Percentiles rank a stretch among this genome's conserved stretches.
Evolutionary conservation across 2,113 vertebrate genomes (phyloP).

Genomic region (Okapia johnstoni): DNA sequence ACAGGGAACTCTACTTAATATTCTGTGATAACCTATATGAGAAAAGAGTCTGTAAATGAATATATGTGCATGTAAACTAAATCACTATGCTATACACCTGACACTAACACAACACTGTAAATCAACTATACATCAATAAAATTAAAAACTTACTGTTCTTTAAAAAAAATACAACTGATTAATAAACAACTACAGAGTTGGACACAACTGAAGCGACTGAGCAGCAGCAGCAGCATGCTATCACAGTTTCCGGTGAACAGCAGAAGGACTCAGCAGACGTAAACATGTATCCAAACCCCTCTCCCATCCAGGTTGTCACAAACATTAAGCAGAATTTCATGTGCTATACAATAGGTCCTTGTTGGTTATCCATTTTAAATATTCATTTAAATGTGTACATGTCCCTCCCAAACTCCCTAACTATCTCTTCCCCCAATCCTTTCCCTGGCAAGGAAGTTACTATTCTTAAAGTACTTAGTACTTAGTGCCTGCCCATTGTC

Average conservation of each 20-base stretch:
- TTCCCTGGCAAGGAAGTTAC: not conserved
- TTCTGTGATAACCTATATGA: not conserved
- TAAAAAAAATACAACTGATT: not conserved
- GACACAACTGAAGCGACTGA: too few species aligned
- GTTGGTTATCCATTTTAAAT: not conserved
- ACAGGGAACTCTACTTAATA: not conserved
- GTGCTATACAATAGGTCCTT: not conserved
- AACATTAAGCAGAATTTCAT: not conserved
- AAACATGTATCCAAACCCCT: not conserved
- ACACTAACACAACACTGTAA: not conserved
- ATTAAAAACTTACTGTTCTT: not conserved
- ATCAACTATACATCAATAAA: not conserved
- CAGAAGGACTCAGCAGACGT: accelerated
- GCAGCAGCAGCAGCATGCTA: too few species aligned
- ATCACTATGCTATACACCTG: not conserved
- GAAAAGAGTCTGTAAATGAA: not conserved
- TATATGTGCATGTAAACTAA: not conserved
- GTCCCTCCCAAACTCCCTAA: not conserved
- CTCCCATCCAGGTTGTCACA: not conserved
- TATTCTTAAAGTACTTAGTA: not conserved
- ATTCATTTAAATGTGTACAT: not conserved
- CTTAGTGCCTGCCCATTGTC: too few species aligned
- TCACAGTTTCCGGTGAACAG: not conserved
- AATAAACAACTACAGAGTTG: not conserved
- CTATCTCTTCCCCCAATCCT: not conserved